Evolutionary conservation across 1,140 invertebrate genomes (phyloP).

Genomic region (Aradophagus sp.): DNA sequence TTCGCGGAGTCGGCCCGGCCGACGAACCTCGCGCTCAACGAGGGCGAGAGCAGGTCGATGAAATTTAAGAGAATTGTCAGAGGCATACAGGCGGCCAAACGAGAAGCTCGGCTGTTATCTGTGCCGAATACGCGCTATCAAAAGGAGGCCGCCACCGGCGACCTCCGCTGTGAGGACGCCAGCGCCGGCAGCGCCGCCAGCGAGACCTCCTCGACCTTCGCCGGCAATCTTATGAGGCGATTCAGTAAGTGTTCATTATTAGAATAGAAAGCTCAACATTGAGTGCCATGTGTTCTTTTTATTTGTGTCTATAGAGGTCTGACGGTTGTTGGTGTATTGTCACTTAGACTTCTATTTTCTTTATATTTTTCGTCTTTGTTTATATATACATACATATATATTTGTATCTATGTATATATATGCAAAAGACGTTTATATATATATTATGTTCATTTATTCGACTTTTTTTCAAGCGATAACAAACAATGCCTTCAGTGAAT

Average conservation of each 20-base stretch:
- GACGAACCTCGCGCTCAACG: constrained; percentile 79
- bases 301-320: constrained; percentile 59
- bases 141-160: constrained; percentile 71
- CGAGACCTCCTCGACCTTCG: constrained; percentile 75
- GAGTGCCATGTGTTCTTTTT: constrained; percentile 61
- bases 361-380: constrained; percentile 16
- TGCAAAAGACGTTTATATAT: too few species aligned
- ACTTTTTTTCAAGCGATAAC: constrained; percentile 2
- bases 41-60: constrained; percentile 66
- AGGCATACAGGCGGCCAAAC: constrained; percentile 76
- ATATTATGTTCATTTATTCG: too few species aligned
- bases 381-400: constrained; percentile 12
- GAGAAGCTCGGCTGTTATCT: constrained; percentile 81
- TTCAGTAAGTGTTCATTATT: constrained; percentile 85
- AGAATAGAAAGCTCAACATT: constrained; percentile 61
- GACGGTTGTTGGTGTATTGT: constrained; percentile 53
- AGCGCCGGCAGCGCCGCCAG: constrained; percentile 64
- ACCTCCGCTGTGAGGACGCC: constrained; percentile 69
- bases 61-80: constrained; percentile 77
- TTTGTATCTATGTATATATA: background rate
- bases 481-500: background rate
- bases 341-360: constrained; percentile 47
- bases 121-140: constrained; percentile 85
- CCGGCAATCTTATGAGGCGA: constrained; percentile 84
- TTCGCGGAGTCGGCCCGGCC: constrained; percentile 65